Evolutionary conservation across 2,888 invertebrate species (phyloP).

Genomic region (Aleiodes testaceus): DNA sequence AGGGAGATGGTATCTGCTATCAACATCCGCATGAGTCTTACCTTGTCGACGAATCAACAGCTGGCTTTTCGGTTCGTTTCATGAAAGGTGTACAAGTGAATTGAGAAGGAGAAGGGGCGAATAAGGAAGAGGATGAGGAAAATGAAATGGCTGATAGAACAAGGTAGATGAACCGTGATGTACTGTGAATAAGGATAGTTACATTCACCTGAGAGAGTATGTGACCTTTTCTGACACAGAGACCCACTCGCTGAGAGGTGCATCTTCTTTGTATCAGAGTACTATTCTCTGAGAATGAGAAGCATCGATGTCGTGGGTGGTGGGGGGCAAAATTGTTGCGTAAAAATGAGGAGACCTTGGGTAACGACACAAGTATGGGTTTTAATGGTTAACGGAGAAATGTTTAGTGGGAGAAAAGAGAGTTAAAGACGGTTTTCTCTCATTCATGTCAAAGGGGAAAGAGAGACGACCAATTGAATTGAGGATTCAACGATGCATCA

Average conservation of each 20-base stretch:
- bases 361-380: constrained; percentile 16
- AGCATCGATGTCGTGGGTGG: neutral
- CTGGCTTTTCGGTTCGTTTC: constrained; percentile 38
- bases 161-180: constrained; percentile 36
- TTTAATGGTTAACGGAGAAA: constrained; percentile 10
- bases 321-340: constrained; percentile 22
- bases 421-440: neutral
- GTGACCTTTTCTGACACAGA: constrained; percentile 72
- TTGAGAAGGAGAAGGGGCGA: neutral
- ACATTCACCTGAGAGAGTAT: constrained; percentile 55
- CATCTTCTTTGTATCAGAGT: constrained; percentile 37
- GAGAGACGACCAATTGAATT: constrained; percentile 26
- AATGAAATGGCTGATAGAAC: constrained; percentile 26
- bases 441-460: constrained; percentile 17
- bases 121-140: constrained; percentile 28
- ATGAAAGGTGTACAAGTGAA: constrained; percentile 35
- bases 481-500: constrained; percentile 11
- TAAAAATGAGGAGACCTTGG: constrained; percentile 36
- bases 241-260: constrained; percentile 65
- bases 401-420: neutral
- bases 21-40: constrained; percentile 47
- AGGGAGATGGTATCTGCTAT: constrained; percentile 47
- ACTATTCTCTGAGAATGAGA: constrained; percentile 43
- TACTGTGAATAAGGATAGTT: constrained; percentile 41
- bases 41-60: constrained; percentile 41